phyloP scores from a whole-genome alignment of 2,888 invertebrate species.

The Dynastes maya region DNA sequence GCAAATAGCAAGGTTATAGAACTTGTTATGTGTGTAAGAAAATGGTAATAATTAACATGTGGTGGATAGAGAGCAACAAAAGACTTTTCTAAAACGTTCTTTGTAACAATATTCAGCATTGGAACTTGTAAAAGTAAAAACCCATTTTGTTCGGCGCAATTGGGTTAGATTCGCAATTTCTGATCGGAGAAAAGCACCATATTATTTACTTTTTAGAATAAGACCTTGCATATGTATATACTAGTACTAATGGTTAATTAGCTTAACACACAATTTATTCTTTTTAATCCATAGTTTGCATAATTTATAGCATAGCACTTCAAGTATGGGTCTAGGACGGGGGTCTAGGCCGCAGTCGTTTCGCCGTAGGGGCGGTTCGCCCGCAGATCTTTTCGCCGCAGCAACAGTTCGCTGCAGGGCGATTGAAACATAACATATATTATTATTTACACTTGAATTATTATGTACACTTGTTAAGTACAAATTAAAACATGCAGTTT shows the following conservation, averaged over 20 bases:
- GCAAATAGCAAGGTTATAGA: not conserved
- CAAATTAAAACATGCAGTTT: not conserved
- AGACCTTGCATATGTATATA: not conserved
- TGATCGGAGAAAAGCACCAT: not conserved
- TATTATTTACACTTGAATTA: no score
- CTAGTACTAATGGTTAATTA: not conserved
- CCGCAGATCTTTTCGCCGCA: no score
- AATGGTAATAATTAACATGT: conserved; percentile 18
- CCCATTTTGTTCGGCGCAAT: not conserved
- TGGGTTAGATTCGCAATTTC: not conserved
- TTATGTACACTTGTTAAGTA: not conserved
- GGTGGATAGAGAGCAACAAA: conserved; percentile 2
- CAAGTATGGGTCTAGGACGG: no score
- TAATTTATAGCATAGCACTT: not conserved
- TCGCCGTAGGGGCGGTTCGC: no score
- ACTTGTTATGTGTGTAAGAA: not conserved
- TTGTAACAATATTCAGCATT: not conserved
- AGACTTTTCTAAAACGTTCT: conserved; percentile 7
- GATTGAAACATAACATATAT: no score
- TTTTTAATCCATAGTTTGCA: not conserved
- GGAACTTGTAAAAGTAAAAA: conserved; percentile 12
- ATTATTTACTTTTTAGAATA: not conserved
- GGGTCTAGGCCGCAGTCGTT: no score
- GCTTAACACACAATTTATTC: not conserved
- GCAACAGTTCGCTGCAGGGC: no score